Base-by-base conservation (phyloP, 2,888 invertebrate species). In the Molanna angustata region DNA sequence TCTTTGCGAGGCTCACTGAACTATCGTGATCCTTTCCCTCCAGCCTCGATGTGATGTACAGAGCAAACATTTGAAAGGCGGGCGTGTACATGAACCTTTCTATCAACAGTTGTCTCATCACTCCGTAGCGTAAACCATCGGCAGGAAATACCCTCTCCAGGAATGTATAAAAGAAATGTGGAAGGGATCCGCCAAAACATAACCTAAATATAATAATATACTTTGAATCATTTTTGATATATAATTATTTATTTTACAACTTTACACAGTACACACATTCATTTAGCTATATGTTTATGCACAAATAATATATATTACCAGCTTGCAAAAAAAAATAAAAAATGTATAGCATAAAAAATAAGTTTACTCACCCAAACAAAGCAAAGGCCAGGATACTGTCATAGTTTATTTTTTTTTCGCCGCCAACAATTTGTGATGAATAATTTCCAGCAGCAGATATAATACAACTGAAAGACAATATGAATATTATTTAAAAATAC, bases 111-210 rank as follows among this genome's bases (percentile, higher is more conserved):
- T 84, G 81, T 63, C 81, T 81, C 3, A 78, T 71, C 39, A 81
- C 64, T 1, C 78, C 73, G 53, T 77, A 77, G 46, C 78, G 74
- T 6, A 80, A 74, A 17, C 79, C 65, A 52, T 82, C 80, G 57
- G 80, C 78, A 0, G 83, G 78, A 52, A 87, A 79, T 22, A 81
- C 60, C 45, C 72, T 71, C 59, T 87, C 86, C 40, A 86, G 64
- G 27, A 79, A 71, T 58, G 76, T 73, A 64, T 88, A 89, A 67
- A 90, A 90, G 64, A 82, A 88, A 68, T 90, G 90, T 0, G 90
- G 90, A 2, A 90, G 72, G 1, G 86, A 80, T 20, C 90, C 90
- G 49, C 89, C 90, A 68, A 90, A 89, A n/a, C 88, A 64, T 39
- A 90, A 72, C 42, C 89, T 88, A 69, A 35, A 49, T n/a, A 22